Conservation (phyloP, 2,113 vertebrate species). For the Oreotrochilus melanogaster region DNA sequence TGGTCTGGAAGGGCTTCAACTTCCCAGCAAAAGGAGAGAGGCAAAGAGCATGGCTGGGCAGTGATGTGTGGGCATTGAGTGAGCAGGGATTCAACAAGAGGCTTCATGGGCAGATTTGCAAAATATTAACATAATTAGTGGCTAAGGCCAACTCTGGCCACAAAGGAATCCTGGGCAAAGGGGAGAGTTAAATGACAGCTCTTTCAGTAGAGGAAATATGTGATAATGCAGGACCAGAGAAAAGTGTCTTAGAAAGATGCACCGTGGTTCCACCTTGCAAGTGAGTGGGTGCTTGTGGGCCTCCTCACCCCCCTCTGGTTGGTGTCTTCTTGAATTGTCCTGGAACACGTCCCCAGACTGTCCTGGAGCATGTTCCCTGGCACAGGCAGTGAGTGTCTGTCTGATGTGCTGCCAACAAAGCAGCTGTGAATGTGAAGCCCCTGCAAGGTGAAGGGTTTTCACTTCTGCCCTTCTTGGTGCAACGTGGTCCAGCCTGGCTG, state of each 20-base stretch:
- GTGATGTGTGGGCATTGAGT: neutral
- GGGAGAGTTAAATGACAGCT: neutral
- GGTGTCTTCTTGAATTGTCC: neutral
- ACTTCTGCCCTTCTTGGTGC: neutral
- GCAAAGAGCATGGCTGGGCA: neutral
- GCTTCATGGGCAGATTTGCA: neutral
- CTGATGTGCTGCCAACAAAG: neutral
- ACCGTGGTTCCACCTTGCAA: neutral
- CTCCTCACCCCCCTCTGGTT: rapidly evolving
- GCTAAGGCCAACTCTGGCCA: neutral
- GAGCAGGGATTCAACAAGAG: neutral
- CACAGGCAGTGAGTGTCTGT: rapidly evolving
- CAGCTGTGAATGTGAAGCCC: neutral
- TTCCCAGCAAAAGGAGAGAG: neutral
- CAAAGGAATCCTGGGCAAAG: neutral
- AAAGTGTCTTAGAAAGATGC: neutral
- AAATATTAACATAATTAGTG: neutral
- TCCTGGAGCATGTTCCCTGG: neutral
- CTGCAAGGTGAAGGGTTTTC: neutral
- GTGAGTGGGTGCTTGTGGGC: rapidly evolving
- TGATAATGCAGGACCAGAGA: neutral
- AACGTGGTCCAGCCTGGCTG: neutral
- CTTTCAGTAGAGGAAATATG: neutral
- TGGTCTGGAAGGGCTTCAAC: neutral
- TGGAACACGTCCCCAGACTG: neutral